Conservation (phyloP, 2,113 vertebrate genomes). For the Silurus meridionalis region DNA sequence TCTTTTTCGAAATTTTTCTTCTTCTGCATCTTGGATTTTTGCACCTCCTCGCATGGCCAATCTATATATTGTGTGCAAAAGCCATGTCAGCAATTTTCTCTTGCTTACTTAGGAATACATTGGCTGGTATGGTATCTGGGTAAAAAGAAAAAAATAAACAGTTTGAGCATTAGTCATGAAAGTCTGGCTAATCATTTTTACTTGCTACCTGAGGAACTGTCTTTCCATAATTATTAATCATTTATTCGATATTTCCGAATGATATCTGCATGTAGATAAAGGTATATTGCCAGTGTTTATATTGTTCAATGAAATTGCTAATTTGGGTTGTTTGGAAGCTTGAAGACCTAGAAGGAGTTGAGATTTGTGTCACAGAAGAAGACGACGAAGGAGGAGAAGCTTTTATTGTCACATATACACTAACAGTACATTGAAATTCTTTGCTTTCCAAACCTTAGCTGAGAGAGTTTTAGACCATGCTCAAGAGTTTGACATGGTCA, state of each 20-base stretch:
- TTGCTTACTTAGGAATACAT: neutral
- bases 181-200: too few species aligned
- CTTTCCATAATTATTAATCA: neutral
- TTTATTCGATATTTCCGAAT: neutral
- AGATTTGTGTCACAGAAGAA: neutral
- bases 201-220: neutral
- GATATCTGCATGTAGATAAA: neutral
- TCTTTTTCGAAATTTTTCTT: neutral
- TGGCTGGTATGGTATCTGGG: neutral
- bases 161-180: neutral
- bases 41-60: neutral
- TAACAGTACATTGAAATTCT: neutral
- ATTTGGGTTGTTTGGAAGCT: neutral
- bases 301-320: neutral
- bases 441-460: neutral
- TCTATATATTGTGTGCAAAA: neutral
- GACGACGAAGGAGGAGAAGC: neutral
- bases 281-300: neutral
- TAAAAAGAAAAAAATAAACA: neutral
- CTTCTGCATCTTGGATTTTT: neutral
- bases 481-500: neutral
- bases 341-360: neutral
- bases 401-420: neutral
- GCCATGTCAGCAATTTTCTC: neutral
- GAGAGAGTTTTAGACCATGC: too few species aligned